phyloP scores from a whole-genome alignment of 2,797 vertebrate genomes.

The Danio aesculapii region DNA sequence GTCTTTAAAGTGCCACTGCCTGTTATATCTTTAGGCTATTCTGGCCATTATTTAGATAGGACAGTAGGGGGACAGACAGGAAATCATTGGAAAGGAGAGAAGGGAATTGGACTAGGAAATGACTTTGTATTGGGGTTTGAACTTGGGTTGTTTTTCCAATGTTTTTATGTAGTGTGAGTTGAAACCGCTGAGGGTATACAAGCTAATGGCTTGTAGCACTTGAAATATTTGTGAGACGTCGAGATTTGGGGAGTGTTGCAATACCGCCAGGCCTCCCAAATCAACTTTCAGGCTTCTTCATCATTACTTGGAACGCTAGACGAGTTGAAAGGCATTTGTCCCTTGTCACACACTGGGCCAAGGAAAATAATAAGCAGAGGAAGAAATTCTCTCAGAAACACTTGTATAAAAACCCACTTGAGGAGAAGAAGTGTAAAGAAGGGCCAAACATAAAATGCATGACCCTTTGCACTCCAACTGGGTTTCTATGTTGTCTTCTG shows the following conservation, averaged over 20 bases:
- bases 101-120: background rate
- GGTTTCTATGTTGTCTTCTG: background rate
- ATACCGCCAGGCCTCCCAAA: background rate
- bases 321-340: conserved; percentile 8
- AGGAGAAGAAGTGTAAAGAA: background rate
- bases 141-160: background rate
- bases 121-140: background rate
- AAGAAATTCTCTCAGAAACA: conserved; percentile 1
- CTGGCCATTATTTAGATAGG: conserved; percentile 5
- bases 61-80: background rate
- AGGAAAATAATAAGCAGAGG: conserved; percentile 12
- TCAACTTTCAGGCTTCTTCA: background rate
- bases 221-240: background rate
- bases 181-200: background rate
- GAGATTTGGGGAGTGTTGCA: background rate
- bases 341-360: background rate
- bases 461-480: background rate
- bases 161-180: background rate
- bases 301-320: conserved; percentile 18
- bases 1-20: background rate
- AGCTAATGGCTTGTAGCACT: background rate
- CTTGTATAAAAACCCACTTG: background rate
- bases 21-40: background rate
- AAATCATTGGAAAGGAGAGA: background rate
- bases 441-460: background rate